Evolutionary conservation across 2,113 vertebrate genomes (phyloP).

Genomic region (Xiphorhynchus elegans): DNA sequence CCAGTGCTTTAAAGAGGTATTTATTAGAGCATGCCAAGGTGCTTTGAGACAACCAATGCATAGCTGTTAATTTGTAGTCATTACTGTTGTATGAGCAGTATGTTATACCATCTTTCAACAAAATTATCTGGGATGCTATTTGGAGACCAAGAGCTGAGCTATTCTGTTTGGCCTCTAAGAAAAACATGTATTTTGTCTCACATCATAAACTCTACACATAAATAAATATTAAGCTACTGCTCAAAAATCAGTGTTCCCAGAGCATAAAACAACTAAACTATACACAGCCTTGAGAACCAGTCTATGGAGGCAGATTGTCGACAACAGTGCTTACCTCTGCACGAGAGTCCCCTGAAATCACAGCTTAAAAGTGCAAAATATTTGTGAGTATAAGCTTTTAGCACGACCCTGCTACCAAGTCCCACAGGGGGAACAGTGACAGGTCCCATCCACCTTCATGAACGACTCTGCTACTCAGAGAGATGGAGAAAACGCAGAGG

Average conservation of each 20-base stretch:
- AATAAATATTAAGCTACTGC: background rate
- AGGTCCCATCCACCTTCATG: background rate
- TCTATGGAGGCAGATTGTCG: background rate
- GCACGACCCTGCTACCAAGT: background rate
- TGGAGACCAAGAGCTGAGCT: background rate
- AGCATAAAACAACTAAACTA: background rate
- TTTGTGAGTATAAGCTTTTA: background rate
- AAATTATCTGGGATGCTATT: background rate
- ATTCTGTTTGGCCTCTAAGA: background rate
- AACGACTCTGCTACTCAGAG: background rate
- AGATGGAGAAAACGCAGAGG: background rate
- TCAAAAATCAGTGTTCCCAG: background rate
- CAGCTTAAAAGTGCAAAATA: background rate
- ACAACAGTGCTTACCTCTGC: background rate
- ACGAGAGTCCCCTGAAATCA: background rate
- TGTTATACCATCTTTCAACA: background rate
- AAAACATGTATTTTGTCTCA: background rate
- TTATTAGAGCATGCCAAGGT: background rate
- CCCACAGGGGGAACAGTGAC: rapidly evolving
- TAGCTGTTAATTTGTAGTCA: constrained; percentile 3
- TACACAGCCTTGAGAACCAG: background rate
- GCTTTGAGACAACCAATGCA: background rate
- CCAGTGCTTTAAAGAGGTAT: background rate
- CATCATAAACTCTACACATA: background rate
- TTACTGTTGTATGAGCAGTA: background rate